Base-by-base conservation (phyloP, 1,140 invertebrate genomes). In the Drosophila prosaltans region DNA sequence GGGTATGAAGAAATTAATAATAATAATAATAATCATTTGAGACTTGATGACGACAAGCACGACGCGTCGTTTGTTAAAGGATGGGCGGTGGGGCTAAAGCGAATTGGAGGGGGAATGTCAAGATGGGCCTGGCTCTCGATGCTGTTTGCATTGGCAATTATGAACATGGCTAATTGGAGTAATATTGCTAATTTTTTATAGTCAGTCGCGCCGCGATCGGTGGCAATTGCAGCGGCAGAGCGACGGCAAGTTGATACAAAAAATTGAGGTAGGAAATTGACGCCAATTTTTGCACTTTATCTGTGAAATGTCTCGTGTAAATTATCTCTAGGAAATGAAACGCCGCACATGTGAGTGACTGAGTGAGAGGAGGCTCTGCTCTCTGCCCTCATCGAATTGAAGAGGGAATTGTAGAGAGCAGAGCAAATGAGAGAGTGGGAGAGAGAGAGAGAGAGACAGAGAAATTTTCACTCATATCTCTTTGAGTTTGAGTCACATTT, bases 131-230 rank as follows among this genome's bases (percentile, higher is more conserved):
- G 45, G 45, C 45, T 51, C 45, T 48, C 45, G 21, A 9, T 24
- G 11, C 16, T 59, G 57, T 39, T 59, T 59, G 57, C 57, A 16
- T 59, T 30, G 11, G 28, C 32, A 32, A 57, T 57, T 28, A 57
- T 24, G 7, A 59, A 32, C 55, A 2, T 39, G 57, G 21, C 57
- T 59, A 59, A 59, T 59, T 59, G 57, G 36, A 59, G 36, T 59
- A 59, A 59, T 59, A 59, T 59, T 59, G 57, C 57, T 39, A 59
- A 59, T 59, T 58, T 58, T 59, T 59, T 24, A 57, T 59, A 16
- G 57, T 10, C 16, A 16, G 16, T 16, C 16, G 16, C 57, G 57
- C 16, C 36, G 32, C 3, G 3, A 5, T 5, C 16, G 32, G 32
- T 36, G 32, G 32, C 32, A 30, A 30, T 2, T 2, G 28, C 32